Conservation (phyloP, 2,888 invertebrate genomes). For the Apomyelois bistriatella region DNA sequence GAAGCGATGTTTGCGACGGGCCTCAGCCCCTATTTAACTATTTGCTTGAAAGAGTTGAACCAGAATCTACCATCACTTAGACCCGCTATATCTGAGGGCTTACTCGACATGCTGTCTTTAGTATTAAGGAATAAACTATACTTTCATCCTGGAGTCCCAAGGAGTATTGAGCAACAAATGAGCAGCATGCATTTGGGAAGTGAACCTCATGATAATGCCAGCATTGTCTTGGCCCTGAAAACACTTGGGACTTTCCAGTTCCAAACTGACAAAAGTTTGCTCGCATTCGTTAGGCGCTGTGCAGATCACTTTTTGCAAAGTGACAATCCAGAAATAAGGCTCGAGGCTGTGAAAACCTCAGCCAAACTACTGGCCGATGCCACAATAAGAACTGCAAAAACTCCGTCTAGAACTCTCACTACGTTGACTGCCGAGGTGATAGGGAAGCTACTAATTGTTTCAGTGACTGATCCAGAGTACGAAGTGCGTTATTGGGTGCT, state of each 20-base stretch:
- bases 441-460: constrained; percentile 93
- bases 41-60: constrained; percentile 94
- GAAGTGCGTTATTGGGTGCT: constrained; percentile 96
- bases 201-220: constrained; percentile 87
- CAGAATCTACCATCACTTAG: constrained; percentile 92
- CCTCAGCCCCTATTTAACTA: constrained; percentile 93
- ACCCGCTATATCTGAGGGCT: constrained; percentile 94
- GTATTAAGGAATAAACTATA: constrained; percentile 93
- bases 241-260: constrained; percentile 96
- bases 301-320: constrained; percentile 94
- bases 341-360: constrained; percentile 97
- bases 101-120: constrained; percentile 94
- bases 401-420: constrained; percentile 90
- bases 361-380: constrained; percentile 93
- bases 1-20: constrained; percentile 96
- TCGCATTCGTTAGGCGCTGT: constrained; percentile 95
- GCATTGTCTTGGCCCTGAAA: constrained; percentile 93
- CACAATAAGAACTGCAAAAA: constrained; percentile 80
- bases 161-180: constrained; percentile 78
- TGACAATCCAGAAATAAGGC: constrained; percentile 91
- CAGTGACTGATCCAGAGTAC: constrained; percentile 96
- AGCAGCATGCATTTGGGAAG: constrained; percentile 63
- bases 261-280: constrained; percentile 91
- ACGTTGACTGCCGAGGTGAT: constrained; percentile 92
- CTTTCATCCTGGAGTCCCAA: constrained; percentile 89